phyloP scores from a whole-genome alignment of 2,888 invertebrate species.

The Hirtodrosophila cameraria region DNA sequence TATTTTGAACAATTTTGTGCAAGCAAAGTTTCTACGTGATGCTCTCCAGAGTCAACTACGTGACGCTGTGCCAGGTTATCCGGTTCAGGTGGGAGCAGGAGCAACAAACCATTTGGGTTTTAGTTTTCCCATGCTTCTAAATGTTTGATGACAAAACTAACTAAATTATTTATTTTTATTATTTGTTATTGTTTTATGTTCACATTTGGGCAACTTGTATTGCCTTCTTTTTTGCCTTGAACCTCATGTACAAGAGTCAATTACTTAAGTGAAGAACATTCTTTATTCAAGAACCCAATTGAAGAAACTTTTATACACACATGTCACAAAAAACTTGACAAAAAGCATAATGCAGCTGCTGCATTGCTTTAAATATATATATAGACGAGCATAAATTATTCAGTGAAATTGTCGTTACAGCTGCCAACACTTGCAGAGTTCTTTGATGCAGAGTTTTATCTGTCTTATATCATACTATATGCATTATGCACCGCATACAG shows the following conservation, averaged over 20 bases:
- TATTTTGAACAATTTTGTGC: conserved; percentile 27
- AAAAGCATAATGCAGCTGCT: conserved; percentile 14
- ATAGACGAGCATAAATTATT: no score
- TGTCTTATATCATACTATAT: not conserved
- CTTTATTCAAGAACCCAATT: conserved; percentile 10
- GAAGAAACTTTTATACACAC: conserved; percentile 15
- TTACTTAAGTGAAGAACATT: conserved; percentile 25
- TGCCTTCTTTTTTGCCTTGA: conserved; percentile 20
- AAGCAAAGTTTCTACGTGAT: conserved; percentile 35
- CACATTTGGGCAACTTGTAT: not conserved
- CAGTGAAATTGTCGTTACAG: conserved; percentile 22
- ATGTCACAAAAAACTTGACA: conserved; percentile 10
- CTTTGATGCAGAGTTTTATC: conserved; percentile 15
- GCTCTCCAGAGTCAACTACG: conserved; percentile 25
- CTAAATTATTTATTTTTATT: conserved; percentile 38
- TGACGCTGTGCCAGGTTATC: conserved; percentile 5
- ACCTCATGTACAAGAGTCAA: conserved; percentile 26
- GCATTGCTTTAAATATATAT: conserved; percentile 22
- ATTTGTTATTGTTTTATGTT: conserved; percentile 22
- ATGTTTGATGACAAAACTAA: not conserved
- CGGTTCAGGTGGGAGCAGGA: conserved; percentile 17
- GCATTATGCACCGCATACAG: no score
- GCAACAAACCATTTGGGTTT: not conserved
- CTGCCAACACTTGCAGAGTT: conserved; percentile 25
- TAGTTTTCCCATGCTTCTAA: no score